Evolutionary conservation across 2,888 invertebrate species (phyloP).

Genomic region (Coenonympha glycerion): DNA sequence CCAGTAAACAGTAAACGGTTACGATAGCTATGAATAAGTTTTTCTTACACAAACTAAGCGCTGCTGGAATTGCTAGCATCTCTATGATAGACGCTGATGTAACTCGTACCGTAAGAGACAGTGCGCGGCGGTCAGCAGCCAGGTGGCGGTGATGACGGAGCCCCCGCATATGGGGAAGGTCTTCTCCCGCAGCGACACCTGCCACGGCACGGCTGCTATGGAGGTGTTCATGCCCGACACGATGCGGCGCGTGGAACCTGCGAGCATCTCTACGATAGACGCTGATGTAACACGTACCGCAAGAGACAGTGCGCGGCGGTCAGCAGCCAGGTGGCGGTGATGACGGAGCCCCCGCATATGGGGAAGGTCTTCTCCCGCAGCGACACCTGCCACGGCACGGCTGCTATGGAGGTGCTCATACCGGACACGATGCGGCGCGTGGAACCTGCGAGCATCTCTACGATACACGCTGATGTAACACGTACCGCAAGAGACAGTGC

Average conservation of each 20-base stretch:
- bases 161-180: conserved; percentile 73
- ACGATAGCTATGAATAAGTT: too few species aligned
- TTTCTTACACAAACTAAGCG: too few species aligned
- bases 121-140: conserved; percentile 71
- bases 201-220: conserved; percentile 73
- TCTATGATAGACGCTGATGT: too few species aligned
- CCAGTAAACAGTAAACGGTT: too few species aligned
- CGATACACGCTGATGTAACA: too few species aligned
- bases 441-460: too few species aligned
- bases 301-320: too few species aligned
- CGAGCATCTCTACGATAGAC: too few species aligned
- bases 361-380: conserved; percentile 62
- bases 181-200: conserved; percentile 66
- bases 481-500: too few species aligned
- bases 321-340: conserved; percentile 63
- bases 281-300: too few species aligned
- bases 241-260: conserved; percentile 56
- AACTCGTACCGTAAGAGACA: conserved; percentile 66
- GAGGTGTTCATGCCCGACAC: conserved; percentile 71
- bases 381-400: conserved; percentile 74
- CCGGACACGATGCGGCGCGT: conserved; percentile 70
- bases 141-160: conserved; percentile 62
- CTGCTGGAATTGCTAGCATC: too few species aligned
- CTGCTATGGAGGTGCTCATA: conserved; percentile 64
- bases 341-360: conserved; percentile 71